These are phyloP conservation scores for Monomorium pharaonis DNA, from an alignment of 1,140 invertebrate genomes.

Conservation along the genomic window DNA sequence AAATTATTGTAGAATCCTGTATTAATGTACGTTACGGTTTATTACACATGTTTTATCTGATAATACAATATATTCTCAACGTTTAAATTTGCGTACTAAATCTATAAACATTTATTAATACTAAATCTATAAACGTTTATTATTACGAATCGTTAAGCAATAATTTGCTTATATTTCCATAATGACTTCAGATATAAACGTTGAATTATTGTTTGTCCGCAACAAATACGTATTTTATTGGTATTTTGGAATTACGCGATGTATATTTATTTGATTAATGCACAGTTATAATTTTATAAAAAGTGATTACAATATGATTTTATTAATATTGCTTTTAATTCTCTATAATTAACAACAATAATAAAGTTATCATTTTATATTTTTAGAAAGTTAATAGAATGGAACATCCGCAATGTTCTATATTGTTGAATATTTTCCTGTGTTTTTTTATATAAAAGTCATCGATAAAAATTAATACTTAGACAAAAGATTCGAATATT, in stretches of 20 bases:
- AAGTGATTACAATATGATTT: background rate
- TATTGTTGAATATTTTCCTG: background rate
- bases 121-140: background rate
- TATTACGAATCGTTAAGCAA: slow-evolving; percentile 28
- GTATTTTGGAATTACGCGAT: background rate
- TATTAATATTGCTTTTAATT: slow-evolving; percentile 13
- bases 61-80: background rate
- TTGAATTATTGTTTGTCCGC: background rate
- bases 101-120: slow-evolving; percentile 21
- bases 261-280: background rate
- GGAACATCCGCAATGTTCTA: background rate
- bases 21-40: background rate
- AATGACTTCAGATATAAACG: slow-evolving; percentile 1
- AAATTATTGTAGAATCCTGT: background rate
- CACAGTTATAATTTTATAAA: background rate
- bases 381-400: background rate
- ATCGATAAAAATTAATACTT: too few species aligned
- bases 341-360: background rate
- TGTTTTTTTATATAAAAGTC: background rate
- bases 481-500: too few species aligned
- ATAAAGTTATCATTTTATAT: background rate
- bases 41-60: background rate
- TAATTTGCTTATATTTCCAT: slow-evolving; percentile 4
- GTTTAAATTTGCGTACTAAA: background rate
- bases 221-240: background rate